A percentile compares a stretch with the other conserved stretches of the same genome.
Evolutionary conservation across 2,113 vertebrate species (phyloP).

Genomic region (Vimba vimba): DNA sequence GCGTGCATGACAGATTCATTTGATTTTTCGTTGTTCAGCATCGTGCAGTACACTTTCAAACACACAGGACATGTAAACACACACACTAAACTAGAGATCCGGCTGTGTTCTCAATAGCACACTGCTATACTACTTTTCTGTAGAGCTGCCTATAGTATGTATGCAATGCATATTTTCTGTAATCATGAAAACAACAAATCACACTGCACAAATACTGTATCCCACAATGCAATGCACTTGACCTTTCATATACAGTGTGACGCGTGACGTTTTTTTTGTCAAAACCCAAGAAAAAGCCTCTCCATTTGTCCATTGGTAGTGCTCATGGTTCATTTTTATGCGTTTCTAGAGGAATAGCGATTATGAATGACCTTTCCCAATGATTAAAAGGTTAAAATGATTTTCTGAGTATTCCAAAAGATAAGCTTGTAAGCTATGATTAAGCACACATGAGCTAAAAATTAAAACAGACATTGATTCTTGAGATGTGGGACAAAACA

Average conservation of each 20-base stretch:
- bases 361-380: neutral
- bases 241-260: neutral
- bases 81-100: neutral
- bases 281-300: neutral
- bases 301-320: neutral
- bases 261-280: neutral
- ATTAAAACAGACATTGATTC: neutral
- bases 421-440: slow-evolving; percentile 19
- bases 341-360: neutral
- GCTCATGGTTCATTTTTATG: neutral
- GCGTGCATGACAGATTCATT: neutral
- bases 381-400: neutral
- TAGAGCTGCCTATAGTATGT: neutral
- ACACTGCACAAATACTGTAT: neutral
- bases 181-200: neutral
- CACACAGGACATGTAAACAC: neutral
- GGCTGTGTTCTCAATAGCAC: neutral
- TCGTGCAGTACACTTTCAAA: neutral
- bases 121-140: no score
- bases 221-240: neutral
- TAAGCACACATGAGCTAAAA: slow-evolving; percentile 19
- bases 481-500: neutral
- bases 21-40: neutral
- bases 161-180: neutral
- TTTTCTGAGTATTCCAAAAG: neutral